Conservation (phyloP, 2,888 invertebrate species). For the Graphium colonna region DNA sequence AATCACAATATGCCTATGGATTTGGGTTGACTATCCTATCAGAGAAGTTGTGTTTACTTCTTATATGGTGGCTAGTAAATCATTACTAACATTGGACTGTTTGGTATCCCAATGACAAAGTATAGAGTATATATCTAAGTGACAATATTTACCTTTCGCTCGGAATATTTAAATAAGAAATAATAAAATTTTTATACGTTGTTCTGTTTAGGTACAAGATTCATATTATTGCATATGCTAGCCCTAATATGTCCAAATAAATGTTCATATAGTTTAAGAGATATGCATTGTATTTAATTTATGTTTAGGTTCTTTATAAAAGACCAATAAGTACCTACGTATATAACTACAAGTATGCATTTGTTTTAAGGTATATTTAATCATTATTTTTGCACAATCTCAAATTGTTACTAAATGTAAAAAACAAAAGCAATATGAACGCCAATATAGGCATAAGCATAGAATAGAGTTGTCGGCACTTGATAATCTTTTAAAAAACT, state of each 20-base stretch:
- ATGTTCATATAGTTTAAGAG: constrained; percentile 3
- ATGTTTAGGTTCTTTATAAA: constrained; percentile 17
- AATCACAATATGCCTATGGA: constrained; percentile 26
- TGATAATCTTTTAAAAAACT: constrained; percentile 43
- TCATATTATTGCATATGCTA: neutral
- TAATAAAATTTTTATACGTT: constrained; percentile 5
- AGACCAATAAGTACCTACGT: constrained; percentile 12
- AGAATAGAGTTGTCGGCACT: constrained; percentile 42
- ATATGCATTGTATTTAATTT: constrained; percentile 1
- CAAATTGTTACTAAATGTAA: constrained; percentile 31
- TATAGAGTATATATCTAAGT: neutral
- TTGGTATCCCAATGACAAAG: neutral
- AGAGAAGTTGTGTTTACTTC: constrained; percentile 5
- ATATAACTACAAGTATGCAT: constrained; percentile 3
- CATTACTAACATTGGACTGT: neutral
- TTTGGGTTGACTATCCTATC: constrained; percentile 15
- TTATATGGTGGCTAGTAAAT: neutral
- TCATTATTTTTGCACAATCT: constrained; percentile 29
- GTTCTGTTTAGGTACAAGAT: neutral
- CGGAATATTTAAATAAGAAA: constrained; percentile 11
- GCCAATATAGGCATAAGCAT: constrained; percentile 60
- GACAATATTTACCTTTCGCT: constrained; percentile 15
- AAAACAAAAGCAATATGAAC: constrained; percentile 65
- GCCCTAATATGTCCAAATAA: constrained; percentile 1
- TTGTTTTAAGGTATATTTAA: constrained; percentile 11